Evolutionary conservation across 2,113 vertebrate genomes (phyloP), one percentile per base, ranked within the genome.

Genomic region (Archocentrus centrarchus): DNA sequence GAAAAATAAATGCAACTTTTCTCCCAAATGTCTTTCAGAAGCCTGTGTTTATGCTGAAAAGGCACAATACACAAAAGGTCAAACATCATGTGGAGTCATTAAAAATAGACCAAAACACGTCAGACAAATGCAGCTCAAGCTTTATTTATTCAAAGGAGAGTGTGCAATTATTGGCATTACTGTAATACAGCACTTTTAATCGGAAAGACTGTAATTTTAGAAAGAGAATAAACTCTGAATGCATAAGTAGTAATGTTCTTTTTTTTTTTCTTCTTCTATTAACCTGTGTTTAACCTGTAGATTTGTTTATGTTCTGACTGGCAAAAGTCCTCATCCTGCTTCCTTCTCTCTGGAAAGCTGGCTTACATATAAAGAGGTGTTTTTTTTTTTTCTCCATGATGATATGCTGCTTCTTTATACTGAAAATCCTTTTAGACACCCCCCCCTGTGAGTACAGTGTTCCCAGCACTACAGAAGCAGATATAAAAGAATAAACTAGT

Each of bases 41-140:
- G 41, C 24, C 7, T 17, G 18, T 82, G 82, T 81, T 89, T 84
- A 76, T 66, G 79, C 85, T 84, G 76, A 79, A 87, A 66, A 86
- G 79, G 37, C 58, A 14, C 60, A 73, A 77, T 86, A 87, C 78
- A 20, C 39, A 50, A 89, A 92, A 88, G 85, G 88, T 89, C 82
- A 73, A 18, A 58, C 50, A 18, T 86, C 75, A 27, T 55, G 44
- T 61, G 35, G 76, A 58, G 39, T 14, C 44, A 57, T 39, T 85
- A 82, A 85, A 88, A 88, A 86, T 77, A 86, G 63, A 77, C 68
- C 30, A 15, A 79, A 68, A 3, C 20, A 73, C 62, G 78, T 81
- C 84, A 75, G 50, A 77, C 53, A 59, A 66, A 85, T 18, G 39
- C 32, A 59, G 7, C 30, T 32, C 0, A 35, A n/a, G 63, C 20